These are phyloP conservation scores for Formica exsecta DNA, from an alignment of 1,140 invertebrate species.

Conservation along the genomic window DNA sequence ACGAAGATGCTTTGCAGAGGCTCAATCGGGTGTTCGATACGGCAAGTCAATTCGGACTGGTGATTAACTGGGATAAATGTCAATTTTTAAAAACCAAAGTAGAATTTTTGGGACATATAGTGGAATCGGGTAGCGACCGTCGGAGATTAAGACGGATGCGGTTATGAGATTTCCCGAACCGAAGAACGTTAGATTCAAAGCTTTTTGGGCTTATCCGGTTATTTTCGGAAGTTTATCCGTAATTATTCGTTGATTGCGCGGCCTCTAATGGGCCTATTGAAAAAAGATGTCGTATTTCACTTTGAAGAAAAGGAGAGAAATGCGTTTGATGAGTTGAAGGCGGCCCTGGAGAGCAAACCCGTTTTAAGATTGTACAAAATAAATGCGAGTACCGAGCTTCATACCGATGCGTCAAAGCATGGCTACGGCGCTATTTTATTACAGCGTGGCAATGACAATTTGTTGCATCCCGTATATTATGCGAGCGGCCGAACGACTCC, in stretches of 20 bases:
- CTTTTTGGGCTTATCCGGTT: slow-evolving; percentile 6
- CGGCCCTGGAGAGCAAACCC: background rate
- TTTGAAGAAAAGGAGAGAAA: background rate
- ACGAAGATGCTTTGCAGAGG: too few relatives aligned
- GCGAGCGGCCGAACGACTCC: background rate
- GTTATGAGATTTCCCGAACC: background rate
- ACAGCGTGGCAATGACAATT: background rate
- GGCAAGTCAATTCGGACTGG: background rate
- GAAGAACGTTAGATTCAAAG: background rate
- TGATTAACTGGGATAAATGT: slow-evolving; percentile 25
- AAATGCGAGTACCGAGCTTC: background rate
- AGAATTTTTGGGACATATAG: background rate
- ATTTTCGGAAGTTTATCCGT: background rate
- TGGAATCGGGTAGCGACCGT: background rate
- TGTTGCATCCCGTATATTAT: background rate
- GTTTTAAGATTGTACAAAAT: background rate
- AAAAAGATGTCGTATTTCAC: background rate
- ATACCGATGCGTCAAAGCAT: background rate
- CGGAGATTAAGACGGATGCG: background rate
- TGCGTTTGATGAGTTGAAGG: background rate
- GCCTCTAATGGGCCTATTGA: background rate
- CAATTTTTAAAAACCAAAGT: background rate
- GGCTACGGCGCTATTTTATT: background rate
- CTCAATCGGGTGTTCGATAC: too few relatives aligned
- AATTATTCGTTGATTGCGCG: background rate